These are phyloP conservation scores for Aleiodes leptofemur DNA, from an alignment of 2,888 invertebrate species.

Conservation along the genomic window DNA sequence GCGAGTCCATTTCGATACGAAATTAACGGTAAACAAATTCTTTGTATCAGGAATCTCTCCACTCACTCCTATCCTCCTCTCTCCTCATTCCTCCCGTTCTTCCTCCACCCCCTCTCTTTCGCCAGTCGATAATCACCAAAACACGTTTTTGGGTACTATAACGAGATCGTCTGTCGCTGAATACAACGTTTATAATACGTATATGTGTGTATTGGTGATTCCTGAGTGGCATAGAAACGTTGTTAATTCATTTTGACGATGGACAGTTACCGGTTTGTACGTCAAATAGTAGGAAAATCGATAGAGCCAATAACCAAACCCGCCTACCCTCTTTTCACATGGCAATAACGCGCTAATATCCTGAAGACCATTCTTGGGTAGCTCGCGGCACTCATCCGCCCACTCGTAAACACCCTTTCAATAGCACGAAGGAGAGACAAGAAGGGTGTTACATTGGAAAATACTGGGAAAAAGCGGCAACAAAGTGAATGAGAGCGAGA, in stretches of 20 bases:
- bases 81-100: too few relatives aligned
- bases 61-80: too few relatives aligned
- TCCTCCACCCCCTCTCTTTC: too few relatives aligned
- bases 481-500: constrained; percentile 18
- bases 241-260: constrained; percentile 62
- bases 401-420: constrained; percentile 48
- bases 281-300: constrained; percentile 61
- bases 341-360: constrained; percentile 72
- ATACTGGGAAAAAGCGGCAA: neutral
- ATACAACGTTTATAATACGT: neutral
- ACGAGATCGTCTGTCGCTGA: too few relatives aligned
- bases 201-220: constrained; percentile 12
- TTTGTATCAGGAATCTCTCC: constrained; percentile 3
- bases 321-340: constrained; percentile 51
- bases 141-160: too few relatives aligned
- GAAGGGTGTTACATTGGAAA: constrained; percentile 39
- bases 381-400: constrained; percentile 56
- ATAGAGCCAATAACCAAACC: constrained; percentile 67
- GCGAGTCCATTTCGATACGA: neutral
- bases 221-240: constrained; percentile 45
- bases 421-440: constrained; percentile 34
- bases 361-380: constrained; percentile 70
- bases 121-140: too few relatives aligned
- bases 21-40: constrained; percentile 29
- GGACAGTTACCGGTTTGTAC: constrained; percentile 56